phyloP scores from a whole-genome alignment of 1,140 invertebrate species.

The Lordiphosa collinella region DNA sequence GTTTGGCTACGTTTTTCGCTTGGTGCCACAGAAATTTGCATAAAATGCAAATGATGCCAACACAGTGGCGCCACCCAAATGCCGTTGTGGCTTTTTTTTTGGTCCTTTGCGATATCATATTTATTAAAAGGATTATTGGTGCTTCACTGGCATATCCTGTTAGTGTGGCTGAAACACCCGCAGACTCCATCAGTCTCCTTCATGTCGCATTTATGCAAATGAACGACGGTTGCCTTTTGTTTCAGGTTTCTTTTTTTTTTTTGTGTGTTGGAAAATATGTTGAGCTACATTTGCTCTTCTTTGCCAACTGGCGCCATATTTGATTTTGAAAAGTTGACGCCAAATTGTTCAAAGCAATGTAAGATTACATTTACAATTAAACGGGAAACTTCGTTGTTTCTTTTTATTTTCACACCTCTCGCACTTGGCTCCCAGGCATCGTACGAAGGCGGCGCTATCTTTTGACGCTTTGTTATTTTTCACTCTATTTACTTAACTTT shows the following conservation, averaged over 20 bases:
- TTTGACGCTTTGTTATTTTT: slow-evolving; percentile 55
- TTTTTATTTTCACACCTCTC: slow-evolving; percentile 54
- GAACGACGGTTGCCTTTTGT: slow-evolving; percentile 65
- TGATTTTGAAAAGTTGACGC: slow-evolving; percentile 71
- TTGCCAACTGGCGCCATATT: slow-evolving; percentile 52
- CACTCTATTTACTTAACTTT: slow-evolving; percentile 55
- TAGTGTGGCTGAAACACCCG: slow-evolving; percentile 50
- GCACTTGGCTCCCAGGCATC: slow-evolving; percentile 46
- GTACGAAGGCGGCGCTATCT: slow-evolving; percentile 47
- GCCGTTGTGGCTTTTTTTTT: slow-evolving; percentile 69
- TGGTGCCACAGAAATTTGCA: slow-evolving; percentile 72
- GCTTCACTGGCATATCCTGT: slow-evolving; percentile 78
- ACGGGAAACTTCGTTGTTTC: slow-evolving; percentile 30
- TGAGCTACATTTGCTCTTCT: slow-evolving; percentile 26
- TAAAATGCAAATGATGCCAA: slow-evolving; percentile 78
- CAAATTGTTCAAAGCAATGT: slow-evolving; percentile 57
- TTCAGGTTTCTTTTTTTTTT: slow-evolving; percentile 24
- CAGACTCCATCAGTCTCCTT: slow-evolving; percentile 2
- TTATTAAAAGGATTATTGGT: slow-evolving; percentile 80
- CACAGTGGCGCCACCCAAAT: slow-evolving; percentile 30
- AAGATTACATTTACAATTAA: slow-evolving; percentile 70
- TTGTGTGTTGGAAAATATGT: slow-evolving; percentile 48
- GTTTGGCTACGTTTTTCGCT: slow-evolving; percentile 55
- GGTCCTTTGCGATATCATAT: slow-evolving; percentile 79
- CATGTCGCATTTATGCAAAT: slow-evolving; percentile 56